Percentiles rank a stretch among this genome's conserved stretches.
phyloP scores from a whole-genome alignment of 2,797 vertebrate species.

The Pangasius djambal region DNA sequence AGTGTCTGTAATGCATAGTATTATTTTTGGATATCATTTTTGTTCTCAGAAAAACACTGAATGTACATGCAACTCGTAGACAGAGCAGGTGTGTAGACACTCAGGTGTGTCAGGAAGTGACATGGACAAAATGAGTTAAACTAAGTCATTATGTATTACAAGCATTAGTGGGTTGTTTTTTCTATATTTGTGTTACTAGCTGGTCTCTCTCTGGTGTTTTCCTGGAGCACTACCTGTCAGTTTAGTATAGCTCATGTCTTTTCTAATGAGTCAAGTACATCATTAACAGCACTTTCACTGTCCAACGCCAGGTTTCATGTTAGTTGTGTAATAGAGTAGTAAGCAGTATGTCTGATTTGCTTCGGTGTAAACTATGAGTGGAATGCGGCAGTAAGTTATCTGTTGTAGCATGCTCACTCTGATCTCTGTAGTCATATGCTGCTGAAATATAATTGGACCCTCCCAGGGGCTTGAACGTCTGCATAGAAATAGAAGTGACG shows the following conservation, averaged over 20 bases:
- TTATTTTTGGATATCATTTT: neutral
- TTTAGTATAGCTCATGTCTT: neutral
- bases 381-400: constrained; percentile 71
- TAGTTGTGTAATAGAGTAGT: neutral
- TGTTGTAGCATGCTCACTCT: constrained; percentile 69
- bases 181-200: neutral
- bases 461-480: constrained; percentile 49
- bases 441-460: constrained; percentile 53
- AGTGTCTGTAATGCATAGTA: neutral
- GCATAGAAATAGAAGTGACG: constrained; percentile 58
- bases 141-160: neutral
- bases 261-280: neutral
- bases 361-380: constrained; percentile 67
- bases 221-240: neutral
- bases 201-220: too few species aligned
- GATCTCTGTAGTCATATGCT: constrained; percentile 57
- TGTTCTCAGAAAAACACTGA: neutral
- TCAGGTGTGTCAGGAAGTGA: constrained; percentile 28
- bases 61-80: neutral
- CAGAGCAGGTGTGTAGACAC: neutral
- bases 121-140: neutral
- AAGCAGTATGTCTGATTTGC: neutral
- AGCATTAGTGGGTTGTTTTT: neutral
- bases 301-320: neutral
- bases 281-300: neutral